Evolutionary conservation across 2,797 vertebrate species (phyloP).

Genomic region (Prunella strophiata): DNA sequence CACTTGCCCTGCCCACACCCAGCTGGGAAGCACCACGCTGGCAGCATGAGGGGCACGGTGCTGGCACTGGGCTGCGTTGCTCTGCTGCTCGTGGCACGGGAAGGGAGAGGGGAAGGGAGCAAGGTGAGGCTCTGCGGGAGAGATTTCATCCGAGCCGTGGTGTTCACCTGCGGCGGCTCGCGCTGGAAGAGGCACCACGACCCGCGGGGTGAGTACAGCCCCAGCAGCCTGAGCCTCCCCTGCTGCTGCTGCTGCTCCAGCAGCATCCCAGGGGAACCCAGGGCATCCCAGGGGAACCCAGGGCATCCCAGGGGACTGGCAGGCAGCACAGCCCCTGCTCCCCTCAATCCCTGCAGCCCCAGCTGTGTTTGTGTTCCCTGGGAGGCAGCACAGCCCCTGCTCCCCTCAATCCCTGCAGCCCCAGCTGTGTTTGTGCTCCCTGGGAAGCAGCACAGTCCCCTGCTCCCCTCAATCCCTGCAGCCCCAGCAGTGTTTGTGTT

Average conservation of each 20-base stretch:
- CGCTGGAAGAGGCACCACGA: slow-evolving; percentile 53
- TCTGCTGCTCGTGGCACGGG: neutral
- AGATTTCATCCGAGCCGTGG: slow-evolving; percentile 65
- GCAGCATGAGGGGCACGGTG: slow-evolving; percentile 46
- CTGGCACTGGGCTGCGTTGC: slow-evolving; percentile 14
- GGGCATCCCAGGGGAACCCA: neutral
- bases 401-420: too few relatives aligned
- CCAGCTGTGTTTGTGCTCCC: too few relatives aligned
- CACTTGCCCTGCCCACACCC: neutral
- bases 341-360: too few relatives aligned
- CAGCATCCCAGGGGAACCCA: neutral
- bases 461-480: too few relatives aligned
- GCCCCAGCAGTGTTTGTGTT: too few relatives aligned
- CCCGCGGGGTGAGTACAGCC: slow-evolving; percentile 11
- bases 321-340: too few relatives aligned
- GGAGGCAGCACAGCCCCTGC: neutral
- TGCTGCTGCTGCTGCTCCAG: too few relatives aligned
- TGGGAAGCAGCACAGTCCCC: neutral
- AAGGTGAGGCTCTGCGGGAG: slow-evolving; percentile 68
- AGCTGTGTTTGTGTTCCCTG: too few relatives aligned
- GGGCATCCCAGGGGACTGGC: neutral
- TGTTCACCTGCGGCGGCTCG: slow-evolving; percentile 73
- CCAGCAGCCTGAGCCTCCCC: too few relatives aligned
- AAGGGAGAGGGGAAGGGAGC: neutral
- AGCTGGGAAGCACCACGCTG: rapidly evolving